phyloP scores from a whole-genome alignment of 2,797 vertebrate species.

The Bufotes viridis region DNA sequence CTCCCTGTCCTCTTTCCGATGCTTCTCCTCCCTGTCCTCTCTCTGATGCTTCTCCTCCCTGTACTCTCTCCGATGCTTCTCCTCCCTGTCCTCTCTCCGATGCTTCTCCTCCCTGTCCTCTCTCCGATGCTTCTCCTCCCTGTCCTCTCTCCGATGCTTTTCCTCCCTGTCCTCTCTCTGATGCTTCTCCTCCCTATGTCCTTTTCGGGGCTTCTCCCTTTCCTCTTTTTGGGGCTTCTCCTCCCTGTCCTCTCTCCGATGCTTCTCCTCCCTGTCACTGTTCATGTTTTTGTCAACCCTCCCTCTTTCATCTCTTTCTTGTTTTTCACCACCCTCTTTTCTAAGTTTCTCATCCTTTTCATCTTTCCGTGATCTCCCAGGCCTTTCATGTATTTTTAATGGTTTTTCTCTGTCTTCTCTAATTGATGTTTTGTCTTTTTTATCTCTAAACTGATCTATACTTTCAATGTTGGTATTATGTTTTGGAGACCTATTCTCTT shows the following conservation, averaged over 20 bases:
- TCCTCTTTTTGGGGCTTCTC: not conserved
- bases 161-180: not conserved
- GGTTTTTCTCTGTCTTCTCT: conserved; percentile 63
- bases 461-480: conserved; percentile 28
- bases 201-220: too few species aligned
- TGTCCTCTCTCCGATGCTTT: not conserved
- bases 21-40: not conserved
- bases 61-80: too few species aligned
- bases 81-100: too few species aligned
- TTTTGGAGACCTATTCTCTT: conserved; percentile 62
- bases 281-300: conserved; percentile 19
- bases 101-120: not conserved
- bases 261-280: not conserved
- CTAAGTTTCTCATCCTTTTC: not conserved
- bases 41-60: too few species aligned
- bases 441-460: conserved; percentile 61
- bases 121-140: not conserved
- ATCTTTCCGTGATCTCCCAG: not conserved
- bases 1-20: not conserved
- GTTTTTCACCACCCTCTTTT: conserved; percentile 4
- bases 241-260: not conserved
- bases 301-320: not conserved
- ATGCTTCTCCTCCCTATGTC: too few species aligned
- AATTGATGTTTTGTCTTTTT: conserved; percentile 67
- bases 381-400: conserved; percentile 1